A percentile compares a stretch with the other conserved stretches of the same genome.
Evolutionary conservation across 1,140 invertebrate genomes (phyloP).

Genomic region (Penaeus chinensis): DNA sequence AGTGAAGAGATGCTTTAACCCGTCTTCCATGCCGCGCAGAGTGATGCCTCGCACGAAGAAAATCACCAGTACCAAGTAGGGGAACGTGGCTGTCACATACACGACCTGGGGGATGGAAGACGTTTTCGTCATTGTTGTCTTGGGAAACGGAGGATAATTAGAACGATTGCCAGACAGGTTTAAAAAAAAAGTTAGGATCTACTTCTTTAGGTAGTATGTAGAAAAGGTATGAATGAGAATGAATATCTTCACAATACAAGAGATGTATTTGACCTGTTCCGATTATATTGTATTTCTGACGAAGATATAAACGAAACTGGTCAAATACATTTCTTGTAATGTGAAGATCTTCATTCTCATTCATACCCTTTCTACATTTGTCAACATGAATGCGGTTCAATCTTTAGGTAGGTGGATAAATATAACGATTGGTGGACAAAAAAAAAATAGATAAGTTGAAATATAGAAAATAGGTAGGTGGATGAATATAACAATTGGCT

Average conservation of each 20-base stretch:
- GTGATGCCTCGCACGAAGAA: conserved; percentile 96
- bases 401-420: background rate
- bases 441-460: background rate
- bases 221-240: too few species aligned
- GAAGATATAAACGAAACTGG: too few species aligned
- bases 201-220: background rate
- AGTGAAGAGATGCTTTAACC: conserved; percentile 89
- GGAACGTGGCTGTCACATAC: conserved; percentile 95
- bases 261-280: too few species aligned
- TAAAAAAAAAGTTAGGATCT: too few species aligned
- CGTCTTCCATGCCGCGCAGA: conserved; percentile 88
- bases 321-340: too few species aligned
- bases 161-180: too few species aligned
- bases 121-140: background rate
- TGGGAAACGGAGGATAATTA: background rate
- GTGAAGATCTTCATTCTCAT: too few species aligned
- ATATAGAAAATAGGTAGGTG: background rate
- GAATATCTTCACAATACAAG: too few species aligned
- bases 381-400: too few species aligned
- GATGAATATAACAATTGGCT: background rate
- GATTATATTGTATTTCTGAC: too few species aligned
- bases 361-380: too few species aligned
- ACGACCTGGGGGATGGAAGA: conserved; percentile 75
- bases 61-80: conserved; percentile 93
- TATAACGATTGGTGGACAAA: background rate